A percentile compares a stretch with the other conserved stretches of the same genome.
Evolutionary conservation across 64 coral and sea anemone genomes (phyloP).

Genomic region (Montipora cactus): DNA sequence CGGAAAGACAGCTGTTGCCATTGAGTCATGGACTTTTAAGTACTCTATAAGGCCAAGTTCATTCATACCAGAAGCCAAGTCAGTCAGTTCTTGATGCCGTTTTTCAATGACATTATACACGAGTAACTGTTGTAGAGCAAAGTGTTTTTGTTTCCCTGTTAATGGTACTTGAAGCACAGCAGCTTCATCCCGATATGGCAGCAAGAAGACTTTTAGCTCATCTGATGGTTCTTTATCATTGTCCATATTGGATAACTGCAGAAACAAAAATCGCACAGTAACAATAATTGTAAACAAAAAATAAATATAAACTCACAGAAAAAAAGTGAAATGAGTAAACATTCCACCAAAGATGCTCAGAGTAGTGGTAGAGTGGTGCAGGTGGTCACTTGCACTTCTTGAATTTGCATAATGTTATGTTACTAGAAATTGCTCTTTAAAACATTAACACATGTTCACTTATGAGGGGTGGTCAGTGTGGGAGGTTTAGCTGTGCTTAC

Average conservation of each 20-base stretch:
- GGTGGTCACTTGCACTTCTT: no score
- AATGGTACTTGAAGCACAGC: constrained; percentile 37
- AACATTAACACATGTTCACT: no score
- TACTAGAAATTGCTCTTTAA: no score
- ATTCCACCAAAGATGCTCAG: no score
- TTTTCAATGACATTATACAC: constrained; percentile 22
- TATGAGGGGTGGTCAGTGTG: no score
- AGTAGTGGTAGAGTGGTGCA: no score
- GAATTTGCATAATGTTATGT: no score
- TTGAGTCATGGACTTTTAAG: neutral
- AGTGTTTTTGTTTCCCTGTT: constrained; percentile 19
- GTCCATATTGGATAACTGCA: constrained; percentile 16
- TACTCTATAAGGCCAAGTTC: constrained; percentile 24
- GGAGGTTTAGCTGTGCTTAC: neutral
- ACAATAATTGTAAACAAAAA: neutral
- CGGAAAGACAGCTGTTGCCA: constrained; percentile 6
- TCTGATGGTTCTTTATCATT: constrained; percentile 14
- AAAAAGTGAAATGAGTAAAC: no score
- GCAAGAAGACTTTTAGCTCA: constrained; percentile 24
- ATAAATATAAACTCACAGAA: no score
- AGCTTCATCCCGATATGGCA: constrained; percentile 54
- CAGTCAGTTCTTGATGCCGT: neutral
- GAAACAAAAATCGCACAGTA: constrained; percentile 1
- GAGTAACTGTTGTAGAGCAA: constrained; percentile 30
- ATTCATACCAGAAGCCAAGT: constrained; percentile 53